Evolutionary conservation across 2,113 vertebrate genomes (phyloP).

Genomic region (Uropsilus gracilis): DNA sequence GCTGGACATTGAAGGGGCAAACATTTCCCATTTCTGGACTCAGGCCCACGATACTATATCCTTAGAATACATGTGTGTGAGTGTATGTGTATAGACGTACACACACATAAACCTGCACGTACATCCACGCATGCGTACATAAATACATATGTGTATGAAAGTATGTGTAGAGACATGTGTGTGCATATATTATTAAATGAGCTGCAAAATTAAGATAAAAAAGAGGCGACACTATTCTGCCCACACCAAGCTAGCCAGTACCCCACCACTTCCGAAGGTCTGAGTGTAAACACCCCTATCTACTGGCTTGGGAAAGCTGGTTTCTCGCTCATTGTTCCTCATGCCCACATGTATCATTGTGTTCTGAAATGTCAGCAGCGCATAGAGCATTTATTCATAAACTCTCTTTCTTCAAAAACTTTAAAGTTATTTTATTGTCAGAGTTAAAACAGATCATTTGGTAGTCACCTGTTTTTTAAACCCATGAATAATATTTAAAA

Average conservation of each 20-base stretch:
- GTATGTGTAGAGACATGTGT: too few species aligned
- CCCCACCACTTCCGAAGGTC: not conserved
- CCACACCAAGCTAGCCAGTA: not conserved
- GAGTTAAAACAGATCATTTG: too few species aligned
- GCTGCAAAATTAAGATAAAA: not conserved
- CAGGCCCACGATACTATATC: not conserved
- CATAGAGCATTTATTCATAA: not conserved
- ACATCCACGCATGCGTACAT: not conserved
- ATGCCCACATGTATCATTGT: not conserved
- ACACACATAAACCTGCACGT: too few species aligned
- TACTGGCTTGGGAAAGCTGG: not conserved
- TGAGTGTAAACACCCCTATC: fast-evolving
- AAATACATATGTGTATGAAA: too few species aligned
- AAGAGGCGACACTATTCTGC: not conserved
- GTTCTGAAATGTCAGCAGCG: not conserved
- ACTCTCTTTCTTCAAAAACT: not conserved
- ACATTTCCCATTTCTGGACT: not conserved
- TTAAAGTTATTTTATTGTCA: too few species aligned
- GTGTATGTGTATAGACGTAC: not conserved
- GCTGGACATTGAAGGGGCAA: not conserved
- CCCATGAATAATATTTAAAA: too few species aligned
- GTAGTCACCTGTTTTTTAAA: too few species aligned
- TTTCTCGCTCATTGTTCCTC: not conserved
- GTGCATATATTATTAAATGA: not conserved
- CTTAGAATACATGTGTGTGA: not conserved